Percentiles rank a stretch among this genome's conserved stretches.
Conservation (phyloP, 2,888 invertebrate species). For the Caradrina kadenii region DNA sequence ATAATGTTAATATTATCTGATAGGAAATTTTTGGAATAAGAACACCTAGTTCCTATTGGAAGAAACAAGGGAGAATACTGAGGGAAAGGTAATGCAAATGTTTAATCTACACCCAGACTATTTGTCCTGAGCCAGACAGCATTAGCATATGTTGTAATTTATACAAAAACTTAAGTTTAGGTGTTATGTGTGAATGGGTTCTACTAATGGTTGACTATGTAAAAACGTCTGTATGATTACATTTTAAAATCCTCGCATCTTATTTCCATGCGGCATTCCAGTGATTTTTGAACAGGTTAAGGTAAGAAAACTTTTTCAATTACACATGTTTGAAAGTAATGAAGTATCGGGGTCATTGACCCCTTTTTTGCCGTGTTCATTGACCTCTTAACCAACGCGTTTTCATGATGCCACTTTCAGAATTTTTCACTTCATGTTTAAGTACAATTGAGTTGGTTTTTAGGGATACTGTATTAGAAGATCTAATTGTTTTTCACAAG, state of each 20-base stretch:
- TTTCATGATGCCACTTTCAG: slow-evolving; percentile 73
- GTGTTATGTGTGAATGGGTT: slow-evolving; percentile 21
- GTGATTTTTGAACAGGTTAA: slow-evolving; percentile 61
- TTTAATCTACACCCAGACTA: slow-evolving; percentile 8
- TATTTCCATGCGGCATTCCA: slow-evolving; percentile 72
- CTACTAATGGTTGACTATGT: slow-evolving; percentile 24
- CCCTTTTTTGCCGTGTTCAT: slow-evolving; percentile 84
- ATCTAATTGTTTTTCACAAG: slow-evolving; percentile 52
- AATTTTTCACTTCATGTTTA: slow-evolving; percentile 66
- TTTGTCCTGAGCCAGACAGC: slow-evolving; percentile 7
- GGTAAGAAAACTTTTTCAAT: slow-evolving; percentile 68
- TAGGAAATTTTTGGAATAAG: slow-evolving; percentile 4
- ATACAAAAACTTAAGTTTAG: slow-evolving; percentile 26
- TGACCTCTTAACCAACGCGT: slow-evolving; percentile 85
- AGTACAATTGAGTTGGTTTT: slow-evolving; percentile 49
- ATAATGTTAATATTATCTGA: slow-evolving; percentile 10
- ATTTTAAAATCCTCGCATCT: slow-evolving; percentile 31
- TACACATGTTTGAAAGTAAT: slow-evolving; percentile 77
- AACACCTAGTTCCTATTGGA: slow-evolving; percentile 6
- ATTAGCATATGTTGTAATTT: slow-evolving; percentile 40
- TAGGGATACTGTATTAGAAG: slow-evolving; percentile 10
- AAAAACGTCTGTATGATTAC: slow-evolving; percentile 32
- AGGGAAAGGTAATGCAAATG: neutral
- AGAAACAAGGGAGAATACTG: neutral
- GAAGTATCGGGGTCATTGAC: slow-evolving; percentile 82